Evolutionary conservation across 2,888 invertebrate species (phyloP).

Genomic region (Platerodrilus igneus): DNA sequence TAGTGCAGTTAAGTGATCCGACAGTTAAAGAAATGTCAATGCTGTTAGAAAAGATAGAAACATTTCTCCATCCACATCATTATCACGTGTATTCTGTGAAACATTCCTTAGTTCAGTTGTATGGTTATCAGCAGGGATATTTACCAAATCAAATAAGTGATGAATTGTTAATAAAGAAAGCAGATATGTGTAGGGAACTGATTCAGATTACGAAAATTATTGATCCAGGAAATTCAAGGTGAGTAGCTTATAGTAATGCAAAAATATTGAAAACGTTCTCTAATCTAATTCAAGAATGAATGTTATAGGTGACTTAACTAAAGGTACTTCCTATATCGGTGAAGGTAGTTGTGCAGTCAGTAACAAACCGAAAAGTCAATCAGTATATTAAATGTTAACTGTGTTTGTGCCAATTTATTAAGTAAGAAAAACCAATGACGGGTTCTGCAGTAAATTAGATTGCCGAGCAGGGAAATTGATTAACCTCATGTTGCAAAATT

Average conservation of each 20-base stretch:
- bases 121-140: constrained; percentile 65
- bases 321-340: too few relatives aligned
- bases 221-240: constrained; percentile 69
- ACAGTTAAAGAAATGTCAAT: constrained; percentile 58
- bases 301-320: too few relatives aligned
- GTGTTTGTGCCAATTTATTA: too few relatives aligned
- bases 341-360: too few relatives aligned
- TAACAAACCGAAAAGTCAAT: too few relatives aligned
- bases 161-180: constrained; percentile 60
- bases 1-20: constrained; percentile 58
- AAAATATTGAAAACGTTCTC: too few relatives aligned
- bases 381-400: too few relatives aligned
- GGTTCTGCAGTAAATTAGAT: too few relatives aligned
- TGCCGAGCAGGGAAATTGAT: too few relatives aligned
- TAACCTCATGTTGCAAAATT: too few relatives aligned
- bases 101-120: constrained; percentile 76
- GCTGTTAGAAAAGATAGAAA: constrained; percentile 63
- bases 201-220: constrained; percentile 58
- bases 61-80: constrained; percentile 78
- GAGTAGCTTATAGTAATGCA: constrained; percentile 7
- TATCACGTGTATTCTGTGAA: constrained; percentile 78
- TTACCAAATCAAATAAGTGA: constrained; percentile 52
- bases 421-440: too few relatives aligned
- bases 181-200: constrained; percentile 63
- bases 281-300: too few relatives aligned